Evolutionary conservation across 2,888 invertebrate genomes (phyloP), one percentile per base, ranked within the genome.

Genomic region (Noctua pronuba): DNA sequence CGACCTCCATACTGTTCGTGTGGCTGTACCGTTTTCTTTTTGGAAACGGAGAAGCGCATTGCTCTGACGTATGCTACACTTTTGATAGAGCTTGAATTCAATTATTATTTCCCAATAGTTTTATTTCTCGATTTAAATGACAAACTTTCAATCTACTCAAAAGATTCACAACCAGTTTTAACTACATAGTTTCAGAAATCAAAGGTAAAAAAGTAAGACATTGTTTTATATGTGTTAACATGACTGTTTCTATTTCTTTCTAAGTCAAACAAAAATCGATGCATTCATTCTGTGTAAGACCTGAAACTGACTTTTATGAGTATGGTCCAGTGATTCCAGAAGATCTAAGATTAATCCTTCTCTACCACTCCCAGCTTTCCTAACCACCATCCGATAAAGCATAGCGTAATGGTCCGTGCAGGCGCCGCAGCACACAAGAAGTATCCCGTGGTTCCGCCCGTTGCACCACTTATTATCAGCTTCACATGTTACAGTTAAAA

Each of bases 371-470:
- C 38, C 55, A 46, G 18, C 38, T 44, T 49, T 64, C n/a, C 24
- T 68, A 31, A 70, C 21, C 38, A 67, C 13, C 73, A 60, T 41
- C 62, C 46, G 65, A 73, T 73, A 84, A 81, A 60, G 38, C 41
- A 21, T 46, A 75, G 38, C 65, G 82, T 85, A 82, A 85, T 85
- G 85, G 75, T 85, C 78, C 78, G 71, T 76, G 75, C 75, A 73
- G 82, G 85, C 82, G 84, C 85, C 84, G 73, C 60, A 44, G 62
- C 35, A 49, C 55, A 82, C 73, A 68, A 81, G 73, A 77, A 84
- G 55, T 35, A 52, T 16, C 28, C 24, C 65, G 52, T 38, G 71
- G 84, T 85, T 84, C 85, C 82, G 82, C 60, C 68, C 24, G 75
- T 65, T 85, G 84, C 75, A 38, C 82, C 60, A 55, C 65, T 49